phyloP scores from a whole-genome alignment of 1,140 invertebrate genomes.

The Lordiphosa collinella region DNA sequence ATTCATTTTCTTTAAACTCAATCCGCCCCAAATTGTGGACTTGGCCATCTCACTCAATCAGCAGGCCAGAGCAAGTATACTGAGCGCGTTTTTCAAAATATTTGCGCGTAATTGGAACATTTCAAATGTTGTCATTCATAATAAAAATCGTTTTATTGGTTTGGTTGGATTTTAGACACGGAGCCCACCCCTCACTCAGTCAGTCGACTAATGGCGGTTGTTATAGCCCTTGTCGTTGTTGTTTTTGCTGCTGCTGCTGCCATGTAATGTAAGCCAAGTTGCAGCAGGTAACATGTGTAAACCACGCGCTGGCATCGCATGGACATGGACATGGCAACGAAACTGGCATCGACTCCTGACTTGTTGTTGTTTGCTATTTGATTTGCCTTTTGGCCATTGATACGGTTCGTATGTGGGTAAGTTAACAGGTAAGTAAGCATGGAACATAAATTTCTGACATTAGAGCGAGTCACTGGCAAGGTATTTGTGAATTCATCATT shows the following conservation, averaged over 20 bases:
- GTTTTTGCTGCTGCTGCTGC: slow-evolving; percentile 7
- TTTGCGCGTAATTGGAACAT: slow-evolving; percentile 73
- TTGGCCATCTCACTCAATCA: no score
- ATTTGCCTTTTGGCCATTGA: slow-evolving; percentile 12
- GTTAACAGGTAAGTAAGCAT: not conserved
- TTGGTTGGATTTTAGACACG: not conserved
- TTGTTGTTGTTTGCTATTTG: slow-evolving; percentile 55
- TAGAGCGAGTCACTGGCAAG: no score
- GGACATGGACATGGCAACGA: slow-evolving; percentile 29
- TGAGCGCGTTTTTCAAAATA: slow-evolving; percentile 50
- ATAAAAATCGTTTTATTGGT: slow-evolving; percentile 68
- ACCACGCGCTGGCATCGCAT: slow-evolving; percentile 67
- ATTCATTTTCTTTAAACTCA: no score
- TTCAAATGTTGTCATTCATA: slow-evolving; percentile 76
- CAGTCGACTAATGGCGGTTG: slow-evolving; percentile 54
- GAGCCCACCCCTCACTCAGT: not conserved
- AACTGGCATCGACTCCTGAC: slow-evolving; percentile 32
- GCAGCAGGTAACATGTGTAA: slow-evolving; percentile 49
- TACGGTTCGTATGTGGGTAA: not conserved
- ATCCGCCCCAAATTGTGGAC: no score
- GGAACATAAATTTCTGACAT: no score
- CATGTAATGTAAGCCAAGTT: slow-evolving; percentile 20
- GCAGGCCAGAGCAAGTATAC: no score
- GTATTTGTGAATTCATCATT: no score
- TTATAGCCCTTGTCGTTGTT: slow-evolving; percentile 22